Percentiles rank a stretch among this genome's conserved stretches.
These are phyloP conservation scores for Peromyscus eremicus DNA, from an alignment of 2,797 vertebrate species.

Conservation along the genomic window DNA sequence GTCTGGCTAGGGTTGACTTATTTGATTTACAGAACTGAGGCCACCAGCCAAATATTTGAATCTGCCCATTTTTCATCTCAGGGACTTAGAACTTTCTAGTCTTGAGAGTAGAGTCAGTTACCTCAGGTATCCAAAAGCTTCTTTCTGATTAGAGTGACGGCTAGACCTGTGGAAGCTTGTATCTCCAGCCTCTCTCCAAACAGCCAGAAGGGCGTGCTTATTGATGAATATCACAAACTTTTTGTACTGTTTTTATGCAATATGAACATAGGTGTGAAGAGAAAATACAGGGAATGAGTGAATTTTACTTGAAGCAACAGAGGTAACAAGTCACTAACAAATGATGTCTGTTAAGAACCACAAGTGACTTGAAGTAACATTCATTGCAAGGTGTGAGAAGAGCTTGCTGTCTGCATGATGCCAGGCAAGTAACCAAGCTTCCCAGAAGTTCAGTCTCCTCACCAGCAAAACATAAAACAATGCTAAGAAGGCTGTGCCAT, in stretches of 20 bases:
- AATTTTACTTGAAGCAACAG: constrained; percentile 41
- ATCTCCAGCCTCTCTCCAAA: constrained; percentile 23
- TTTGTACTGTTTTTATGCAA: not conserved
- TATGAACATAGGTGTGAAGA: constrained; percentile 6
- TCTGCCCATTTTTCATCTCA: not conserved
- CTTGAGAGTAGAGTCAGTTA: not conserved
- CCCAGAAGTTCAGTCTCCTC: not conserved
- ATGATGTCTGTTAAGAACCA: not conserved
- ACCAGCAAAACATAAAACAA: not conserved
- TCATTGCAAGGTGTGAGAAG: not conserved
- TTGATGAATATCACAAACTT: not conserved
- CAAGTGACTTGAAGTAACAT: not conserved
- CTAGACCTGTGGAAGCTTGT: not conserved
- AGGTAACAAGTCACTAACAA: constrained; percentile 9
- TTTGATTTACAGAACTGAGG: not conserved
- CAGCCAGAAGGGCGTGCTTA: not conserved
- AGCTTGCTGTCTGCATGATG: not conserved
- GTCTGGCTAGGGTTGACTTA: not conserved
- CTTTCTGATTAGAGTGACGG: not conserved
- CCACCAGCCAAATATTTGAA: not conserved
- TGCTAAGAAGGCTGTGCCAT: not conserved
- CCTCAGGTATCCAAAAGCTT: not conserved
- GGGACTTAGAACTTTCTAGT: constrained; percentile 15
- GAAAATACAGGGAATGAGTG: not conserved
- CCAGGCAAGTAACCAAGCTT: not conserved